Evolutionary conservation across 2,797 vertebrate genomes (phyloP), one percentile per base, ranked within the genome.

Genomic region (Knipowitschia caucasica): DNA sequence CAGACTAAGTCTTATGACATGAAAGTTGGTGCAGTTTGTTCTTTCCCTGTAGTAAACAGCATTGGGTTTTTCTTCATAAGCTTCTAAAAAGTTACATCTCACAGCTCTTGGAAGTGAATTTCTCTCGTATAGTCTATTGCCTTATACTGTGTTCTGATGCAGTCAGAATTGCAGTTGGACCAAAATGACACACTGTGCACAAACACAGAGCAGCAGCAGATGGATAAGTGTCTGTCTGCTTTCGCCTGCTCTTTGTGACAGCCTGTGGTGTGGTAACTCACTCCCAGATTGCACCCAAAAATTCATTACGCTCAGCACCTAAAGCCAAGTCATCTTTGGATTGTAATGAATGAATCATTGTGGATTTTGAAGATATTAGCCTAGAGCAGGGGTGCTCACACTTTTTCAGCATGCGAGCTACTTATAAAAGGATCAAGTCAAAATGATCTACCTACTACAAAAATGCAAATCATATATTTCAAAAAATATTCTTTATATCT

Each of bases 301-400:
- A 72, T 51, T 69, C 44, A 83, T 83, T 79, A 75, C 71, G 77
- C 59, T 36, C 50, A 35, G 73, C 66, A 80, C 81, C 71, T 78
- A 59, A 79, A 83, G 83, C 73, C 73, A 84, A 81, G 65, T 71
- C 72, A 53, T 42, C 69, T 75, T 77, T 67, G 76, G 71, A 68
- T 64, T 66, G 66, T 77, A 79, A 81, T 83, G 64, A 84, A 84
- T 82, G 52, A 85, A 77, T 78, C 67, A 66, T 63, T 78, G 66
- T 73, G 73, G 67, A 76, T 81, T 80, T 78, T 78, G 62, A 66
- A 74, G 79, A 81, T 80, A 86, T 86, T 80, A 72, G 64, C 69
- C 81, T 63, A 57, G 50, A 60, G 64, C 71, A 61, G 30, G 27
- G 51, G 68, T 59, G 52, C n/a, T n/a, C n/a, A n/a, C n/a, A n/a